Evolutionary conservation across 2,797 vertebrate species (phyloP), one percentile per base, ranked within the genome.

Genomic region (Tenualosa thibaudeaui): DNA sequence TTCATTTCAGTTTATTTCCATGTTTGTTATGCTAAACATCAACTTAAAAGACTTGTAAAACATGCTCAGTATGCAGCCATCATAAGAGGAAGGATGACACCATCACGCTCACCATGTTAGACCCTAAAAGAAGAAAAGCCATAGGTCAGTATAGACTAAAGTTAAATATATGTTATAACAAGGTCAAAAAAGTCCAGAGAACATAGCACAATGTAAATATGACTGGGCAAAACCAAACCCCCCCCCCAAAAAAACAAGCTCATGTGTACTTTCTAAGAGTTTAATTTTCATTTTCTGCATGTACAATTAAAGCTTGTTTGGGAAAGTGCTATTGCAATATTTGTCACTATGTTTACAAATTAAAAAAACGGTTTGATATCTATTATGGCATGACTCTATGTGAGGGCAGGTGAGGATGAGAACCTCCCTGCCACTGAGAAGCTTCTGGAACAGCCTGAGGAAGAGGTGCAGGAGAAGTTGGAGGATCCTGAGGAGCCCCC

Each of bases 81-180:
- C 81, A 81, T 81, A 88, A 88, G 62, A 81, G 87, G 53, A 83
- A 81, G 49, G 62, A 82, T 15, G 85, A 82, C 51, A 22, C 82
- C 51, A 71, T 37, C 58, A 26, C 53, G 53, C 24, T 40, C 12
- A 17, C 84, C 81, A 58, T 75, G 46, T 26, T 88, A 85, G 85
- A 68, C 78, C 54, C 62, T 82, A 88, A 88, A 86, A 86, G 85
- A 82, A 78, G 49, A 49, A 19, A 40, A 22, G 84, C 65, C 53
- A 50, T 86, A 62, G 87, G 87, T 88, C 62, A 88, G 83, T 88
- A 83, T 9, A 12, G 7, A 12, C 9, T 49, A 49, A 49, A 49
- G 46, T 49, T 49, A 49, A 3, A 5, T 1, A 49, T 49, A 49
- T 49, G 46, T 31, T 31, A 31, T n/a, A n/a, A n/a, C n/a, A n/a